phyloP scores from a whole-genome alignment of 2,888 invertebrate genomes.

The Silvanus unidentatus region DNA sequence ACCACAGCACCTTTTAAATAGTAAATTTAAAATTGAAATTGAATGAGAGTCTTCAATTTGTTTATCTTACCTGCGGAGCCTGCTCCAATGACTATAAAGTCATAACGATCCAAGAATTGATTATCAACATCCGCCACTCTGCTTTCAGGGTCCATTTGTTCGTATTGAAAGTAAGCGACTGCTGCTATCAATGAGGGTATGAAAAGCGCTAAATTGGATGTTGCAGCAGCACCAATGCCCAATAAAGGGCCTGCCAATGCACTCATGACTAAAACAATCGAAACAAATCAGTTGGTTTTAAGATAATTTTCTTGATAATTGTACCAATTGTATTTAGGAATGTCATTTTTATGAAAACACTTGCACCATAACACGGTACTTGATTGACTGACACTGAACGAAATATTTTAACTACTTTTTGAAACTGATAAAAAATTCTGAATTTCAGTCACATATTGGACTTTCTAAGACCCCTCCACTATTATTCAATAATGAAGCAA shows the following conservation, averaged over 20 bases:
- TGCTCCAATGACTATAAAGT: constrained; percentile 80
- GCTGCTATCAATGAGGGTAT: constrained; percentile 79
- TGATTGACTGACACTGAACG: constrained; percentile 6
- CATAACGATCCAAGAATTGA: constrained; percentile 62
- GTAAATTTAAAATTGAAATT: too few species aligned
- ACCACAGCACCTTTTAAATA: constrained; percentile 77
- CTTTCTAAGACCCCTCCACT: constrained; percentile 22
- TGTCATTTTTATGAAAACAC: not conserved
- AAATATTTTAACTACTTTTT: constrained; percentile 6
- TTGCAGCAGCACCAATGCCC: constrained; percentile 61
- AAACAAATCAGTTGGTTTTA: too few species aligned
- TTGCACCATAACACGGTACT: constrained; percentile 3
- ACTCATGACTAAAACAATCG: constrained; percentile 59
- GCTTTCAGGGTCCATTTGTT: constrained; percentile 77
- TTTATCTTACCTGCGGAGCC: constrained; percentile 86
- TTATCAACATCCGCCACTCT: constrained; percentile 66
- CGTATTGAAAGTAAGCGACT: constrained; percentile 81
- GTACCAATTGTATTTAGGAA: too few species aligned
- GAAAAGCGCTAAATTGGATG: constrained; percentile 71
- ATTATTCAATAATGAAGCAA: not conserved
- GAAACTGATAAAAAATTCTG: constrained; percentile 12
- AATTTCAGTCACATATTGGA: constrained; percentile 23
- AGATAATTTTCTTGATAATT: too few species aligned
- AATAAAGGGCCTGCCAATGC: constrained; percentile 62
- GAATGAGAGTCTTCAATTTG: too few species aligned